phyloP scores from a whole-genome alignment of 2,888 invertebrate genomes.

The Eucriotettix oculatus region DNA sequence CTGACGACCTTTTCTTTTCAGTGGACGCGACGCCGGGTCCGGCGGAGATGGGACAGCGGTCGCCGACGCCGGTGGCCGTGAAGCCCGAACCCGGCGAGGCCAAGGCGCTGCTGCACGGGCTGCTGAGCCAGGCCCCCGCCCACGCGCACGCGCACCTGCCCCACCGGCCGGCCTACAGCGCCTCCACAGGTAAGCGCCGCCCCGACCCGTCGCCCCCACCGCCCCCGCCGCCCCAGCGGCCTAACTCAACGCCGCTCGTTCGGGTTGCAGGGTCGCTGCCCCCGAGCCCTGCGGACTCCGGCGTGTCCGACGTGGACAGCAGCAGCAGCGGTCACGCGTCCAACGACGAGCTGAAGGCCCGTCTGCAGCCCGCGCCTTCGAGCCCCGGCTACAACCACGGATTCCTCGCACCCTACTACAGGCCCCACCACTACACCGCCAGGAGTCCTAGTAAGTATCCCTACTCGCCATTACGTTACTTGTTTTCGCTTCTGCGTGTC shows the following conservation, averaged over 20 bases:
- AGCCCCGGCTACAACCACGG: conserved; percentile 15
- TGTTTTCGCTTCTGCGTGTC: background rate
- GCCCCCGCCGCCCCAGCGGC: too few relatives aligned
- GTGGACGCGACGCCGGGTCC: background rate
- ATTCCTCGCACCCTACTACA: conserved; percentile 23
- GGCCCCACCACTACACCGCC: background rate
- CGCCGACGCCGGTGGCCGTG: background rate
- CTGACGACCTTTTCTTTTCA: background rate
- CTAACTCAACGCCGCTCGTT: background rate
- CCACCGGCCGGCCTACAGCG: background rate
- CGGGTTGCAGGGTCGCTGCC: conserved; percentile 68
- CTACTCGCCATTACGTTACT: too few relatives aligned
- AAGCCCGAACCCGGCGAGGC: background rate
- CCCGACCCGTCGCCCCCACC: background rate
- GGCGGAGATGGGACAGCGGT: background rate
- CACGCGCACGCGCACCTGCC: background rate
- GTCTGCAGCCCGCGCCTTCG: conserved; percentile 47
- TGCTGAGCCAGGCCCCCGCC: background rate
- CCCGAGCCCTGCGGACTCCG: conserved; percentile 93
- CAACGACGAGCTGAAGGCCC: conserved; percentile 72
- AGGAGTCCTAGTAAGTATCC: conserved; percentile 2
- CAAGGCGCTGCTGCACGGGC: background rate
- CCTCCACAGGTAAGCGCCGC: background rate
- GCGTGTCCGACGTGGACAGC: conserved; percentile 92
- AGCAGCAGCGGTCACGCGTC: conserved; percentile 63